phyloP scores from a whole-genome alignment of 2,888 invertebrate species.

The Drosophila maculinotata region DNA sequence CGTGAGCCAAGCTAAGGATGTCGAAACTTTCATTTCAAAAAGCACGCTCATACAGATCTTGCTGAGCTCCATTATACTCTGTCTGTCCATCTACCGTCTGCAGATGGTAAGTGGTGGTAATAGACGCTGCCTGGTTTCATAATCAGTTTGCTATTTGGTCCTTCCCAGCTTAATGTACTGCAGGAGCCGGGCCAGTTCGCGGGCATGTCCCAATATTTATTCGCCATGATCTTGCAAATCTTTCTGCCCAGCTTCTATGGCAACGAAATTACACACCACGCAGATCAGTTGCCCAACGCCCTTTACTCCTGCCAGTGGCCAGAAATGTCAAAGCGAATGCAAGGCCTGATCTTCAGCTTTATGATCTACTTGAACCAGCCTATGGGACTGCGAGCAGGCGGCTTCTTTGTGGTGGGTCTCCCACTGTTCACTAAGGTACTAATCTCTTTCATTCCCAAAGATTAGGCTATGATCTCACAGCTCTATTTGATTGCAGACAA shows the following conservation, averaged over 20 bases:
- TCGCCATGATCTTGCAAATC: conserved; percentile 55
- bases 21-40: conserved; percentile 44
- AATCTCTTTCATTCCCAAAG: neutral
- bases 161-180: conserved; percentile 9
- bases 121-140: too few relatives aligned
- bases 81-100: conserved; percentile 55
- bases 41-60: conserved; percentile 49
- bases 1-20: conserved; percentile 26
- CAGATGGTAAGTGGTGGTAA: conserved; percentile 44
- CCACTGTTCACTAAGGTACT: conserved; percentile 28
- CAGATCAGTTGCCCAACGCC: conserved; percentile 28
- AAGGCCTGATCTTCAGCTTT: conserved; percentile 33
- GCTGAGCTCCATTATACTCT: conserved; percentile 50
- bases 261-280: conserved; percentile 40
- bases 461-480: neutral
- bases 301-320: conserved; percentile 51
- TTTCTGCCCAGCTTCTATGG: conserved; percentile 58
- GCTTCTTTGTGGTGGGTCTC: conserved; percentile 25
- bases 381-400: conserved; percentile 16
- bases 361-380: conserved; percentile 57
- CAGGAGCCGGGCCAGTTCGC: conserved; percentile 22
- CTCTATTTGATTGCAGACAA: conserved; percentile 37
- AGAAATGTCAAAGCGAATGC: conserved; percentile 51
- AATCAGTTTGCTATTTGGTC: neutral
- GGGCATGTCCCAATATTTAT: conserved; percentile 41